Evolutionary conservation across 2,888 invertebrate species (phyloP).

Genomic region (Oscheius sp.): DNA sequence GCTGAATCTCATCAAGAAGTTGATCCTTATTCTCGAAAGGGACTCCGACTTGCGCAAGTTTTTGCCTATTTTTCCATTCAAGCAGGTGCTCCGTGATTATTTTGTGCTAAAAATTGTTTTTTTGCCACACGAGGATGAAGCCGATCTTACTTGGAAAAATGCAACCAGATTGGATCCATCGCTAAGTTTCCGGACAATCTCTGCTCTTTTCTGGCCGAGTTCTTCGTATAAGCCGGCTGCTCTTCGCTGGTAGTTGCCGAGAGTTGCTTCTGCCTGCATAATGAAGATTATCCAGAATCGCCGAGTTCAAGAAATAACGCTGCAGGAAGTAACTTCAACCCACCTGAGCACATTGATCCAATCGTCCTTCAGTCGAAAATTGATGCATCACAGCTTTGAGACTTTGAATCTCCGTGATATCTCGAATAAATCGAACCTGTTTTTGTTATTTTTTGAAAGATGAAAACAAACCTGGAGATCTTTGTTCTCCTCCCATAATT

Average conservation of each 20-base stretch:
- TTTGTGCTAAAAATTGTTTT: slow-evolving; percentile 53
- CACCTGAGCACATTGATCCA: slow-evolving; percentile 56
- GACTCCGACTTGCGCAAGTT: slow-evolving; percentile 68
- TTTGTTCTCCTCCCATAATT: slow-evolving; percentile 69
- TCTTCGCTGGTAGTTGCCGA: slow-evolving; percentile 61
- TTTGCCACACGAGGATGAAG: background rate
- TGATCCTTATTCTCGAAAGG: slow-evolving; percentile 66
- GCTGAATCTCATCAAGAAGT: slow-evolving; percentile 67
- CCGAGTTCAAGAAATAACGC: background rate
- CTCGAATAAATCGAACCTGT: slow-evolving; percentile 68
- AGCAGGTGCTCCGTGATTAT: slow-evolving; percentile 63
- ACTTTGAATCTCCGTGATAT: slow-evolving; percentile 67
- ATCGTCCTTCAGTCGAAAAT: slow-evolving; percentile 55
- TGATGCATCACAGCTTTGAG: slow-evolving; percentile 61
- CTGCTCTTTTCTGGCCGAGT: slow-evolving; percentile 37
- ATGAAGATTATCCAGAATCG: background rate
- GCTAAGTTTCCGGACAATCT: slow-evolving; percentile 58
- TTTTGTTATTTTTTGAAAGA: no score
- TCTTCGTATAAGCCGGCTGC: slow-evolving; percentile 63
- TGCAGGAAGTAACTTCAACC: background rate
- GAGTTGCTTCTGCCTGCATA: slow-evolving; percentile 46
- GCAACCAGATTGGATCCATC: slow-evolving; percentile 64
- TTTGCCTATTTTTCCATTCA: slow-evolving; percentile 70
- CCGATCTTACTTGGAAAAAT: slow-evolving; percentile 42
- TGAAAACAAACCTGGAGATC: slow-evolving; percentile 42